Base-by-base conservation (phyloP, 2,888 invertebrate species). In the Petrolisthes manimaculis region DNA sequence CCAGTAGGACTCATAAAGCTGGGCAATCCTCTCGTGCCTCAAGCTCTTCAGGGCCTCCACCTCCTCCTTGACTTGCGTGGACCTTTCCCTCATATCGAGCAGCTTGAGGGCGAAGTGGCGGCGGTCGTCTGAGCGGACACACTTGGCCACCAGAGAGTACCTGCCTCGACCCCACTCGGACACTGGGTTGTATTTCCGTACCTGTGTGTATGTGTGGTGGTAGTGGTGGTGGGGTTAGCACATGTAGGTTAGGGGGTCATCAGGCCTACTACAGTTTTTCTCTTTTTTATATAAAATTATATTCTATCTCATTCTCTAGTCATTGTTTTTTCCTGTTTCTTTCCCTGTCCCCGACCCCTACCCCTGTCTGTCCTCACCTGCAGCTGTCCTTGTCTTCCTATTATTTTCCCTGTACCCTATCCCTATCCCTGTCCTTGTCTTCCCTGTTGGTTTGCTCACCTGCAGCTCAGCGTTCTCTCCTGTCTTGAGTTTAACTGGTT, bases 1-100 rank as follows among this genome's bases (percentile, higher is more conserved):
- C 90, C 61, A 95, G 92, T 95, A 96, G 0, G 96, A 96, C 0
- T 95, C 96, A 90, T 96, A 93, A 3, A 97, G 93, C 87, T 95
- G 95, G 78, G 96, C 96, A 93, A 99, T 96, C 93, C 97, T 95
- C 93, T 98, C 98, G 93, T 99, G 98, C 91, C 97, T 94, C 75
- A 98, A 93, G 12, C 96, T 95, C 91, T 96, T 94, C 75, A 98
- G 94, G 78, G 96, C 96, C 90, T 98, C 97, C 92, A 96, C 98
- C 93, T 99, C 99, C 8, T 95, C 94, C 86, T 95, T 95, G 1
- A 96, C 95, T 1, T 91, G 91, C 37, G 37, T 37, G 37, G 37
- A 37, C 3, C 92, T 92, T 94, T 94, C 89, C 95, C 94, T 92
- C 96, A 91, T 92, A n/a, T 92, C 91, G 74, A 93, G 92, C n/a